A percentile compares a stretch with the other conserved stretches of the same genome.
These are phyloP conservation scores for Prunella strophiata DNA, from an alignment of 2,797 vertebrate genomes.

Conservation along the genomic window DNA sequence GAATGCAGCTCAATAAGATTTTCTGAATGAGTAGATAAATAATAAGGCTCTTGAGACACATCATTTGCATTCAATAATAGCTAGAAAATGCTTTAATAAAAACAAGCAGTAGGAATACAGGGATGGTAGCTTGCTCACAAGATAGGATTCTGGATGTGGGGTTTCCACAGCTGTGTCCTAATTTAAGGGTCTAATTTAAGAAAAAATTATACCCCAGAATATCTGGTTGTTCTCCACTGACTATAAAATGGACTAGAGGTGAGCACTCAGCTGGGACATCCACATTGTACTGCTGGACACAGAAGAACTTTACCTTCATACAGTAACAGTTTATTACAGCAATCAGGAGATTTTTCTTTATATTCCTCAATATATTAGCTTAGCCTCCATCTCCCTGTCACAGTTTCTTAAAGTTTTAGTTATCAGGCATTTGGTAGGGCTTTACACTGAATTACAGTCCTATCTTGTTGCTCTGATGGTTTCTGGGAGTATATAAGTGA, in stretches of 20 bases:
- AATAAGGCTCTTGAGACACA: neutral
- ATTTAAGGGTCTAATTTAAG: neutral
- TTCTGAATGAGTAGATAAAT: conserved; percentile 26
- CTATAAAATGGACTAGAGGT: neutral
- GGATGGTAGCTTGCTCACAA: neutral
- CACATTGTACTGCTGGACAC: neutral
- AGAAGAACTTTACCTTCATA: neutral
- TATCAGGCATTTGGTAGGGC: neutral
- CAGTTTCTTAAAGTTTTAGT: neutral
- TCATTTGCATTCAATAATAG: neutral
- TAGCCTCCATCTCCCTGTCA: neutral
- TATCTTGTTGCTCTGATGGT: neutral
- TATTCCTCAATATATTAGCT: neutral
- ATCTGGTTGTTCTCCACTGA: neutral
- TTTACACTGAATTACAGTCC: neutral
- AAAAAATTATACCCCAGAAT: neutral
- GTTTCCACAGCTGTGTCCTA: neutral
- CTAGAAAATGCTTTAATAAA: neutral
- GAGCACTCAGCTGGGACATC: neutral
- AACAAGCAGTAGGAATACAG: neutral
- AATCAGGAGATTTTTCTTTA: neutral
- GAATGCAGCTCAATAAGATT: conserved; percentile 2
- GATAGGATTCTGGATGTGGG: neutral
- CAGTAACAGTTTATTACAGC: neutral
- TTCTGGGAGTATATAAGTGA: neutral